phyloP scores from a whole-genome alignment of 2,797 vertebrate species.

The Ctenopoma kingsleyae region DNA sequence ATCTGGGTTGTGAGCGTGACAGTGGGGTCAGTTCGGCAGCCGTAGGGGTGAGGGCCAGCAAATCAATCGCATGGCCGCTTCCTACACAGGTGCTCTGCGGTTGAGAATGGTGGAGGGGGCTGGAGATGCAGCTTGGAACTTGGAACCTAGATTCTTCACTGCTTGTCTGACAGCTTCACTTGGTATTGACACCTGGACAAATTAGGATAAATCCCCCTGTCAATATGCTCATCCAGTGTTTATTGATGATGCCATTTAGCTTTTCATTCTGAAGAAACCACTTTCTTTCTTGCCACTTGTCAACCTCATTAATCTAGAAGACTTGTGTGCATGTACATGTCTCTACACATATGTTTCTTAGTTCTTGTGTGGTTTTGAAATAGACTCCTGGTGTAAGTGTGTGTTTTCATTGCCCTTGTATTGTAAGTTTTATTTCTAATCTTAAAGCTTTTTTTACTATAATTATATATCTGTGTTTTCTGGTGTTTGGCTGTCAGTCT shows the following conservation, averaged over 20 bases:
- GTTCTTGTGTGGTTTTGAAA: not conserved
- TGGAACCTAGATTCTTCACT: constrained; percentile 12
- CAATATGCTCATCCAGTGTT: constrained; percentile 75
- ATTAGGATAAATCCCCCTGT: constrained; percentile 85
- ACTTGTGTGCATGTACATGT: constrained; percentile 12
- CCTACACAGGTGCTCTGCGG: constrained; percentile 50
- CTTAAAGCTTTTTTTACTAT: not conserved
- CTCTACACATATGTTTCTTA: not conserved
- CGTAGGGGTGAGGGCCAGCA: constrained; percentile 44
- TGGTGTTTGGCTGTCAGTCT: not conserved
- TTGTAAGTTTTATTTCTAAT: not conserved
- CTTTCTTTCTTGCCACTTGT: constrained; percentile 53
- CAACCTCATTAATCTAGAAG: constrained; percentile 40
- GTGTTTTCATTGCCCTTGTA: not conserved
- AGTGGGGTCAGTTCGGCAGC: constrained; percentile 43
- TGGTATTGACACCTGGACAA: constrained; percentile 84
- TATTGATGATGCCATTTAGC: constrained; percentile 85
- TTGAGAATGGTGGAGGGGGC: not conserved
- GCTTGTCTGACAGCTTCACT: constrained; percentile 73
- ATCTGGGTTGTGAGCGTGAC: constrained; percentile 54
- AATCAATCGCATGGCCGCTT: constrained; percentile 60
- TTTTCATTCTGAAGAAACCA: constrained; percentile 65
- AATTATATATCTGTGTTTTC: not conserved
- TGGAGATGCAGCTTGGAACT: constrained; percentile 16
- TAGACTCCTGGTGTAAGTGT: not conserved